Evolutionary conservation across 2,113 vertebrate species (phyloP).

Genomic region (Acrocephalus arundinaceus): DNA sequence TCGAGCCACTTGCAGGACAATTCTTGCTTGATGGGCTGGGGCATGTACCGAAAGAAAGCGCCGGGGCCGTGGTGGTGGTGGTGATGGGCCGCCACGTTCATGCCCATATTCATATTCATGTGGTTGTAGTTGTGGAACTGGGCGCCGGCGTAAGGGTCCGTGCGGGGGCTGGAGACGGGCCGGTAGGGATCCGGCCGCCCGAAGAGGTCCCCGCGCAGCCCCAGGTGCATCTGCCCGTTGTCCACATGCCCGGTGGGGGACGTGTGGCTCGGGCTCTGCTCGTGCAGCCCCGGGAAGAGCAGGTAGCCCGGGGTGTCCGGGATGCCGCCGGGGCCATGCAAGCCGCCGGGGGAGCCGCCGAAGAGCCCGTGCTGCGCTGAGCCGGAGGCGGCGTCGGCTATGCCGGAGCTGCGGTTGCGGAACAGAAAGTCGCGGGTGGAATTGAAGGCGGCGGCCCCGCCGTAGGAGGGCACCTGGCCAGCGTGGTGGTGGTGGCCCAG

Average conservation of each 20-base stretch:
- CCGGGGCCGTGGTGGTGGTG: conserved; percentile 88
- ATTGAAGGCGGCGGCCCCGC: conserved; percentile 90
- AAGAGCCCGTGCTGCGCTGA: conserved; percentile 77
- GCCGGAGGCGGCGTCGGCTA: conserved; percentile 81
- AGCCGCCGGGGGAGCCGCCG: conserved; percentile 77
- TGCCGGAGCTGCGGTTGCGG: conserved; percentile 87
- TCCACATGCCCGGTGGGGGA: conserved; percentile 90
- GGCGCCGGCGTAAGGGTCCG: conserved; percentile 86
- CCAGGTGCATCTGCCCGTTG: conserved; percentile 93
- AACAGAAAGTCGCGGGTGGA: conserved; percentile 97
- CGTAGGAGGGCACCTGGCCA: conserved; percentile 91
- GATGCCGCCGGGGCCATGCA: conserved; percentile 90
- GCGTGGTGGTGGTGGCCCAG: conserved; percentile 83
- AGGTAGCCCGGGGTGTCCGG: conserved; percentile 90
- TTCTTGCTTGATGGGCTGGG: conserved; percentile 98
- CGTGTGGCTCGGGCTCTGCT: conserved; percentile 89
- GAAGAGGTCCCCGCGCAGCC: conserved; percentile 94
- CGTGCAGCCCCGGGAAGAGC: conserved; percentile 95
- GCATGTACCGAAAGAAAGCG: conserved; percentile 97
- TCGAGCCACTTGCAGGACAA: conserved; percentile 98
- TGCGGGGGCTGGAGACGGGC: conserved; percentile 89
- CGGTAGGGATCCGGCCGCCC: conserved; percentile 92
- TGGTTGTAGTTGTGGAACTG: conserved; percentile 95
- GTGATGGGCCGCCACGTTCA: conserved; percentile 87
- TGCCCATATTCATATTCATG: conserved; percentile 96